These are phyloP conservation scores for Miniopterus natalensis DNA, from an alignment of 2,113 vertebrate species.

Conservation along the genomic window DNA sequence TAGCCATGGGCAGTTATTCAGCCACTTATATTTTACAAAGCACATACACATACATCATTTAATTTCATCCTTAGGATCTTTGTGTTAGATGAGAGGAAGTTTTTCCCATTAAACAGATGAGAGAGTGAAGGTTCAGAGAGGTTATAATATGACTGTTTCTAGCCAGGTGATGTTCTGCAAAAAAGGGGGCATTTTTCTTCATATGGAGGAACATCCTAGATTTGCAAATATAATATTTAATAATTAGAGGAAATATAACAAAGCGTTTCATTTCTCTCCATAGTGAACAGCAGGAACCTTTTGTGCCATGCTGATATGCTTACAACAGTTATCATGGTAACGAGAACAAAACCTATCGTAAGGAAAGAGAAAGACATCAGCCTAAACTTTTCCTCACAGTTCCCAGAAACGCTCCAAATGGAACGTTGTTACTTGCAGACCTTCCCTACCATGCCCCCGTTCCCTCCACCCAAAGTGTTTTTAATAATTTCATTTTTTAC, in stretches of 20 bases:
- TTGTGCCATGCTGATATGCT: slow-evolving; percentile 67
- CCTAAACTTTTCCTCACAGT: slow-evolving; percentile 19
- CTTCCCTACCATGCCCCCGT: not conserved
- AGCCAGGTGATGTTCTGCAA: not conserved
- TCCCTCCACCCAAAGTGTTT: not conserved
- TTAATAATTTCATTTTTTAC: slow-evolving; percentile 24
- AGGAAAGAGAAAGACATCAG: slow-evolving; percentile 43
- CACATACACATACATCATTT: not conserved
- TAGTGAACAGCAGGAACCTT: slow-evolving; percentile 74
- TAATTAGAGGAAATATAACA: slow-evolving; percentile 71
- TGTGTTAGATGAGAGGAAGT: not conserved
- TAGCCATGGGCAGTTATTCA: not conserved
- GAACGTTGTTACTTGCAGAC: not conserved
- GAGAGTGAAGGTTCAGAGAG: not conserved
- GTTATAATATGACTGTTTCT: not conserved
- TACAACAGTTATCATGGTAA: slow-evolving; percentile 73
- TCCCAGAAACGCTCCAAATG: slow-evolving; percentile 2
- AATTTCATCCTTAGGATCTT: not conserved
- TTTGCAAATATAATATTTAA: slow-evolving; percentile 75
- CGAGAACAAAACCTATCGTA: slow-evolving; percentile 67
- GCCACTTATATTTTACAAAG: not conserved
- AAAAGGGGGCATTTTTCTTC: slow-evolving; percentile 19
- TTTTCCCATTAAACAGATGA: not conserved
- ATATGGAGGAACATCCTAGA: slow-evolving; percentile 52
- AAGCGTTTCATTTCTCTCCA: slow-evolving; percentile 67